phyloP scores from a whole-genome alignment of 2,113 vertebrate species.

The Antechinus flavipes region DNA sequence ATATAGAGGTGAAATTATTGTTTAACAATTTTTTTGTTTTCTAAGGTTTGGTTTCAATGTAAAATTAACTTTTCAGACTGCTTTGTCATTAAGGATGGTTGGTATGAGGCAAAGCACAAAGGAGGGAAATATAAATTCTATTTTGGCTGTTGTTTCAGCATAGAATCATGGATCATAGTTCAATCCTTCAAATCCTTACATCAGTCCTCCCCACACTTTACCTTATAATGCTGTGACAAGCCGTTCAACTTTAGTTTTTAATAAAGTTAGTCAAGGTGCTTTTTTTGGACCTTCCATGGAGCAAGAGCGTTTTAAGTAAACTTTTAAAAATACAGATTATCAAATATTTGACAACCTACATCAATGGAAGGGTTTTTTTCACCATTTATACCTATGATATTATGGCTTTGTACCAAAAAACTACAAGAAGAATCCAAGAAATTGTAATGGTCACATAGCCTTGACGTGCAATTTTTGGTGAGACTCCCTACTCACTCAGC shows the following conservation, averaged over 20 bases:
- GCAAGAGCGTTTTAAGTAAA: background rate
- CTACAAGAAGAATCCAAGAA: background rate
- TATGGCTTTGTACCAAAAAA: background rate
- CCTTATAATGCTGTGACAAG: background rate
- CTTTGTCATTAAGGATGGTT: conserved; percentile 10
- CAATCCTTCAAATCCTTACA: conserved; percentile 21
- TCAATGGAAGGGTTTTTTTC: background rate
- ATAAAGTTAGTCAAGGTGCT: background rate
- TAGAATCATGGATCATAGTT: conserved; percentile 2
- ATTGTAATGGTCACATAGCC: background rate
- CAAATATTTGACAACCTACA: background rate
- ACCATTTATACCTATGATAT: background rate
- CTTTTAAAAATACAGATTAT: background rate
- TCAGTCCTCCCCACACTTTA: background rate
- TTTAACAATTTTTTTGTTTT: conserved; percentile 43
- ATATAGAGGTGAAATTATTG: conserved; percentile 71
- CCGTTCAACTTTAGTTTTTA: background rate
- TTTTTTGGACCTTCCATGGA: background rate
- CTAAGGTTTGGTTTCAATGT: conserved; percentile 29
- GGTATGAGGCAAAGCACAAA: background rate
- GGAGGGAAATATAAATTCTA: background rate
- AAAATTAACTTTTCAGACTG: conserved; percentile 43
- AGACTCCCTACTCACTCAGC: background rate
- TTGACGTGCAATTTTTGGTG: background rate
- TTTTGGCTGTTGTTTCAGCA: background rate